A percentile compares a stretch with the other conserved stretches of the same genome.
Evolutionary conservation across 2,113 vertebrate genomes (phyloP).

Genomic region (Ellobius talpinus): DNA sequence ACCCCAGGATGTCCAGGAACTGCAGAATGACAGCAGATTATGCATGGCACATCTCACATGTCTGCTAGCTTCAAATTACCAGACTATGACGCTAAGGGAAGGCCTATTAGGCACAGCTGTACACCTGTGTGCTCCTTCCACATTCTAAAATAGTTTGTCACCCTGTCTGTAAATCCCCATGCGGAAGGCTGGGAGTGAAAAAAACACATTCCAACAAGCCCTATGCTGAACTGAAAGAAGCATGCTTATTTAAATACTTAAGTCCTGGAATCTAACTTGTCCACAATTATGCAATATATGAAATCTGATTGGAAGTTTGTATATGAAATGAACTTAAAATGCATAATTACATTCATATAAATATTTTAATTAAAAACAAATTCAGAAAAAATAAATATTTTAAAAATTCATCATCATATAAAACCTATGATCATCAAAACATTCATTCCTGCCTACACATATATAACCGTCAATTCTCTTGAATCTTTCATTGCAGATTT

Average conservation of each 20-base stretch:
- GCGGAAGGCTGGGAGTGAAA: not conserved
- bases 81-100: slow-evolving; percentile 68
- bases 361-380: not conserved
- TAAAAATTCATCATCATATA: not conserved
- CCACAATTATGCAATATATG: not conserved
- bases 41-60: slow-evolving; percentile 29
- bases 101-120: slow-evolving; percentile 60
- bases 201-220: not conserved
- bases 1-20: not conserved
- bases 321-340: not conserved
- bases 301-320: not conserved
- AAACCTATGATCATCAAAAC: not conserved
- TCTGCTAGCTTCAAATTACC: slow-evolving; percentile 66
- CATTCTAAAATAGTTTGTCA: slow-evolving; percentile 67
- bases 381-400: not conserved
- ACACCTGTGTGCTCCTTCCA: slow-evolving; percentile 41
- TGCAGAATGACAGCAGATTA: slow-evolving; percentile 58
- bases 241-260: not conserved
- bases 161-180: slow-evolving; percentile 63
- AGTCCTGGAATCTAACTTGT: not conserved
- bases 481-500: not conserved
- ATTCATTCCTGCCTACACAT: not conserved
- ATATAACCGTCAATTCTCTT: not conserved
- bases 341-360: not conserved
- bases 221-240: not conserved